Evolutionary conservation across 1,140 invertebrate species (phyloP).

Genomic region (Capitella teleta): DNA sequence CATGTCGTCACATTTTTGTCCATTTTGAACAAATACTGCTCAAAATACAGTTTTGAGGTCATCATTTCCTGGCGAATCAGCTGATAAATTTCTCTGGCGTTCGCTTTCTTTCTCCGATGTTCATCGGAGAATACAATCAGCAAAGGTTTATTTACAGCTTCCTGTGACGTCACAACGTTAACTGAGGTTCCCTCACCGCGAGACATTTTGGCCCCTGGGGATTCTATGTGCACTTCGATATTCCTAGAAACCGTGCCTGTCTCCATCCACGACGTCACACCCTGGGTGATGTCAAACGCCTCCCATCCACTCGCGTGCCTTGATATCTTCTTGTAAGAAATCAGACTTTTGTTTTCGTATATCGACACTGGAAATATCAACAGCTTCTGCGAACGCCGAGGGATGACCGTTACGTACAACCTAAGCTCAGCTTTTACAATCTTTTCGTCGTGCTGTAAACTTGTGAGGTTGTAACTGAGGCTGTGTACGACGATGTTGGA

Average conservation of each 20-base stretch:
- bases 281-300: slow-evolving; percentile 8
- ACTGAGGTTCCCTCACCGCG: neutral
- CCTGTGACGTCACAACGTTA: neutral
- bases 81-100: slow-evolving; percentile 1
- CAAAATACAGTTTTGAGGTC: neutral
- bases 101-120: neutral
- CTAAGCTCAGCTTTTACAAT: slow-evolving; percentile 9
- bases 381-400: neutral
- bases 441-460: slow-evolving; percentile 2
- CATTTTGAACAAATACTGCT: neutral
- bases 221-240: slow-evolving; percentile 5
- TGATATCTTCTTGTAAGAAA: neutral
- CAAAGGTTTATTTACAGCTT: slow-evolving; percentile 4
- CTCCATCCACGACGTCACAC: slow-evolving; percentile 2
- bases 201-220: neutral
- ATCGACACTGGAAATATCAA: neutral
- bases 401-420: neutral
- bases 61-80: slow-evolving; percentile 1
- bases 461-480: slow-evolving; percentile 25
- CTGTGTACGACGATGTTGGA: no score
- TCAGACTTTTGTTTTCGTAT: slow-evolving; percentile 2
- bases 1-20: no score
- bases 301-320: slow-evolving; percentile 1
- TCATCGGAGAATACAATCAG: slow-evolving; percentile 9
- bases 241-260: neutral